Percentiles rank a stretch among this genome's conserved stretches.
phyloP scores from a whole-genome alignment of 2,113 vertebrate species.

The Pollachius pollachius region DNA sequence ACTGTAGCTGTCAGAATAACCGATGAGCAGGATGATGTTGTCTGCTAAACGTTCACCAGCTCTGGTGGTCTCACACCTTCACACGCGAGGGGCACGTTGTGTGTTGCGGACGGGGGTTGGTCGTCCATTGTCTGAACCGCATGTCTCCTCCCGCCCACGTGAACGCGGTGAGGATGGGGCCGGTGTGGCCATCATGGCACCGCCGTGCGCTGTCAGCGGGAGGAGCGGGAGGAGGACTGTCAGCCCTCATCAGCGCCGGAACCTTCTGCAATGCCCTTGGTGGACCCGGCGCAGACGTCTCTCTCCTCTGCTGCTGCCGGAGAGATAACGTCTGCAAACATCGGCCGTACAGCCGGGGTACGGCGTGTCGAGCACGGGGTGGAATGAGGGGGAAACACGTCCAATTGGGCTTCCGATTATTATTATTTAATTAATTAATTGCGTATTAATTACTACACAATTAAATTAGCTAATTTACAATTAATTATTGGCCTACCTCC shows the following conservation, averaged over 20 bases:
- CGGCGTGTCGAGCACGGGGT: not conserved
- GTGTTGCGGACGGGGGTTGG: constrained; percentile 26
- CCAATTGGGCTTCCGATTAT: too few species aligned
- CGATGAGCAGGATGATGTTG: not conserved
- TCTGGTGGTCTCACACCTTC: constrained; percentile 3
- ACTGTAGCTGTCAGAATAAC: constrained; percentile 1
- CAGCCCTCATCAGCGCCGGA: constrained; percentile 62
- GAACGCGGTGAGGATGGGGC: not conserved
- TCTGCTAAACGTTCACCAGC: not conserved
- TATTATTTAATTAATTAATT: too few species aligned
- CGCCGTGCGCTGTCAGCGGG: constrained; percentile 57
- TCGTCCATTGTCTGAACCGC: constrained; percentile 50
- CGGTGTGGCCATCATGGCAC: not conserved
- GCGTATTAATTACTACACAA: too few species aligned
- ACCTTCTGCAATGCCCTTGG: constrained; percentile 35
- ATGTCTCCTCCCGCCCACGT: not conserved
- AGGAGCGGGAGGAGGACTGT: constrained; percentile 47
- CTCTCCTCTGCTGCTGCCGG: constrained; percentile 21
- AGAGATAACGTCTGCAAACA: constrained; percentile 15
- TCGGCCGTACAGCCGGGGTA: not conserved
- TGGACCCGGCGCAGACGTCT: constrained; percentile 45
- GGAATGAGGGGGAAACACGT: too few species aligned
- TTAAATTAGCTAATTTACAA: too few species aligned
- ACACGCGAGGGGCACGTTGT: constrained; percentile 17
- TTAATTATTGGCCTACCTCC: too few species aligned